phyloP scores from a whole-genome alignment of 2,113 vertebrate species.

The Datnioides undecimradiatus region DNA sequence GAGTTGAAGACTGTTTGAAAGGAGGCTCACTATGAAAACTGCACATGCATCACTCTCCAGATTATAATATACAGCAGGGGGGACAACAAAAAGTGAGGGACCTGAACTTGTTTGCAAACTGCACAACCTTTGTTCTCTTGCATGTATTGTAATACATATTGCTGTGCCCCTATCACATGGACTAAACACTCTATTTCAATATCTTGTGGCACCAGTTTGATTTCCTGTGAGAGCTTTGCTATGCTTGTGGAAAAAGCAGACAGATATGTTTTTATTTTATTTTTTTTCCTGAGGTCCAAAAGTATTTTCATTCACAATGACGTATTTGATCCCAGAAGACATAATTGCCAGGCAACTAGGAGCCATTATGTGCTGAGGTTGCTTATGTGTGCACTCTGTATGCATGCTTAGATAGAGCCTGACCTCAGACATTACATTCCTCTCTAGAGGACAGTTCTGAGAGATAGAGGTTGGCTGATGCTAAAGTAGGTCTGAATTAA shows the following conservation, averaged over 20 bases:
- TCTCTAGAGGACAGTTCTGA: conserved; percentile 63
- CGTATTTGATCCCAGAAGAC: conserved; percentile 47
- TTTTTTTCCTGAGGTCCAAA: not conserved
- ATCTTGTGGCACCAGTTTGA: conserved; percentile 21
- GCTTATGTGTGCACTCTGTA: conserved; percentile 48
- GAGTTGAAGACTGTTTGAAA: not conserved
- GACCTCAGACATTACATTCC: conserved; percentile 64
- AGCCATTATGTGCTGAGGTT: conserved; percentile 66
- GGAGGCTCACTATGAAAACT: not conserved
- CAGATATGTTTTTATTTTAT: not conserved
- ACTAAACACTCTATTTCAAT: conserved; percentile 25
- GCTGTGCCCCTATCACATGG: not conserved
- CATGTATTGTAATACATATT: conserved; percentile 1
- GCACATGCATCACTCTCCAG: not conserved
- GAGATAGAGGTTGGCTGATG: conserved; percentile 57
- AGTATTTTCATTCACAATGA: conserved; percentile 40
- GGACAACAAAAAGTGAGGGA: not conserved
- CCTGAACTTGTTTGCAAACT: conserved; percentile 9
- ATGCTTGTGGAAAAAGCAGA: conserved; percentile 24
- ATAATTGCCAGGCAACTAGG: conserved; percentile 54
- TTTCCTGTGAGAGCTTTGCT: conserved; percentile 46
- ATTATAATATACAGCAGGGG: not conserved
- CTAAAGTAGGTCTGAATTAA: conserved; percentile 69
- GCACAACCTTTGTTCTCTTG: not conserved
- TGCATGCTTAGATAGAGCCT: conserved; percentile 54